Evolutionary conservation across 2,797 vertebrate genomes (phyloP), one percentile per base, ranked within the genome.

Genomic region (Harpagifer antarcticus): DNA sequence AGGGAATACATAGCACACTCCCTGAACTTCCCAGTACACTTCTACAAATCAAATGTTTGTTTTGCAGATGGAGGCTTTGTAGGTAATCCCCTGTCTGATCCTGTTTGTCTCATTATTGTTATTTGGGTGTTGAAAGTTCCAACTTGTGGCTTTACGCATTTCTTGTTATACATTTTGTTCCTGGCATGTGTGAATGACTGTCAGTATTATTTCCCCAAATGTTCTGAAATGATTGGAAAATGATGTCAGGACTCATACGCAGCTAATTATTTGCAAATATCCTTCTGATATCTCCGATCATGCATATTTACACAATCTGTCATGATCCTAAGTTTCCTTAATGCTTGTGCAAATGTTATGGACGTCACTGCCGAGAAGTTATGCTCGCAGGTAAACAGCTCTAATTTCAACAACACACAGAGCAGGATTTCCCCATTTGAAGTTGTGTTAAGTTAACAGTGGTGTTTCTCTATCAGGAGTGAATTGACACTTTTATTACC

Each of bases 261-360:
- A 23, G 9, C 7, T 56, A 63, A 56, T 52, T 50, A 53, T 57
- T 13, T 19, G 49, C 23, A 67, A 56, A 78, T 17, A 61, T 6
- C 43, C 9, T 9, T 43, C n/a, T 33, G 31, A 64, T 31, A 19
- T 14, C 9, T 57, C 43, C 12, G 9, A 20, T 31, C 1, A 3
- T 16, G 16, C 2, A 9, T 53, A 50, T 65, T 75, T 65, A 54
- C 55, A 60, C 40, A 68, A 6, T 56, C 72, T 56, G 68, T 63
- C 12, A 4, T 61, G 59, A 61, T 74, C 68, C 44, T 43, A 31
- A 42, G 19, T 62, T 49, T 53, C 49, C 64, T 47, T 9, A 58
- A 43, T 37, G 17, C 52, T 23, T 63, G 27, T 60, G 60, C 20
- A 78, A 69, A 79, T 65, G 45, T 61, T 68, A n/a, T 44, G 2